phyloP scores from a whole-genome alignment of 2,113 vertebrate genomes.

The Amazona vittata region DNA sequence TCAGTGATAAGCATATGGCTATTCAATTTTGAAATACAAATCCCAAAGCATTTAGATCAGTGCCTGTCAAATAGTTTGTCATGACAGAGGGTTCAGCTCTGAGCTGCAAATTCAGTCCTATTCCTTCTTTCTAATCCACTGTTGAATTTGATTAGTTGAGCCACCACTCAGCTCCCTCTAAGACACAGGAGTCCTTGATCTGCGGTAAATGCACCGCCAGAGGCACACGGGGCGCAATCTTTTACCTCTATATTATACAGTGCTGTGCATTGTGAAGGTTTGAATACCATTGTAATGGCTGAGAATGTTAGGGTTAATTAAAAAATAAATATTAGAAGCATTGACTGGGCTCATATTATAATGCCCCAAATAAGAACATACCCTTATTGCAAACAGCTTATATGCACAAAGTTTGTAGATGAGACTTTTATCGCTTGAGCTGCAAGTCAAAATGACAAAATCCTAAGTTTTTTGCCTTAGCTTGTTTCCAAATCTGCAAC shows the following conservation, averaged over 20 bases:
- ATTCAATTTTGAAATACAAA: neutral
- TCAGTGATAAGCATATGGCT: neutral
- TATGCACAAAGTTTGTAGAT: neutral
- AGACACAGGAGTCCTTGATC: neutral
- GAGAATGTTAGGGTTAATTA: neutral
- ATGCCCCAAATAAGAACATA: neutral
- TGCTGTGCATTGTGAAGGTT: neutral
- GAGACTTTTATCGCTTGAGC: neutral
- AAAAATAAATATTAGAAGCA: neutral
- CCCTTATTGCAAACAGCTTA: neutral
- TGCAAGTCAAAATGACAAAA: neutral
- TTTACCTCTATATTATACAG: neutral
- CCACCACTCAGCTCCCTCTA: neutral
- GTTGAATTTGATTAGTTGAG: neutral
- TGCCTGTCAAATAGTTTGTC: slow-evolving; percentile 3
- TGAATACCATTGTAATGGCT: neutral
- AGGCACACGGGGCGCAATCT: neutral
- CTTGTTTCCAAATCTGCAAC: neutral
- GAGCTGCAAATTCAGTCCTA: neutral
- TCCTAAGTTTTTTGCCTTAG: neutral
- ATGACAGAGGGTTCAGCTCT: neutral
- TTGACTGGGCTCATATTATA: neutral
- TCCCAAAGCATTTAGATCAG: slow-evolving; percentile 17
- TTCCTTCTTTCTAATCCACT: neutral
- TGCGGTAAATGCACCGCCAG: neutral